Evolutionary conservation across 2,797 vertebrate genomes (phyloP), one percentile per base, ranked within the genome.

Genomic region (Steatocranus sp.): DNA sequence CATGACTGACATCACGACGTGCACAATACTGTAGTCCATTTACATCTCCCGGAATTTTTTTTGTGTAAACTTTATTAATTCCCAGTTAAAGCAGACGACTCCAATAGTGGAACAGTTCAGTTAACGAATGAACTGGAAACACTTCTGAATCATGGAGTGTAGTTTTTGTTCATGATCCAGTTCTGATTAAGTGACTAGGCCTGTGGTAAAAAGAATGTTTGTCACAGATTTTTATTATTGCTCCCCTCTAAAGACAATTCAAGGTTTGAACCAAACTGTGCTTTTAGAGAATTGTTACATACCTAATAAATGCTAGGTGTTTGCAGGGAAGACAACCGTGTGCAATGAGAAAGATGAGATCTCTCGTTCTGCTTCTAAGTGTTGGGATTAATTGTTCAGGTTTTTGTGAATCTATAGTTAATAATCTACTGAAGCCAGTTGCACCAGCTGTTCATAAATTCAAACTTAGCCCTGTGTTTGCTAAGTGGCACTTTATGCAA

Each of bases 371-470:
- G 36, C 36, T 66, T 66, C 12, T 66, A 0, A 63, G 58, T 8
- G 4, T 30, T 30, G 1, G 25, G 3, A 18, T 48, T n/a, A 30
- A 30, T 48, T 48, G 25, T 48, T 48, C 25, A 1, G 15, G 23
- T 27, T 46, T 73, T 73, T 30, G 41, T 70, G 41, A 70, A 70
- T 11, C 14, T 30, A 9, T 11, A 73, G 15, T 48, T 46, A 30
- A 73, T 46, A 36, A 38, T 66, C 61, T 63, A 43, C 63, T 48
- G 41, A 18, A 73, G 41, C 25, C 25, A 1, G 68, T 32, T 73
- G 68, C 41, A 48, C 68, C 43, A 73, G 68, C 43, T 73, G 41
- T 48, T 73, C 68, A 73, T n/a, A 3, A 48, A 46, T 73, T 73
- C 38, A 68, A 7, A 68, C 36, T 18, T 68, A 70, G 23, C 23